A percentile compares a stretch with the other conserved stretches of the same genome.
These are phyloP conservation scores for Nomia melanderi DNA, from an alignment of 1,140 invertebrate genomes.

Conservation along the genomic window DNA sequence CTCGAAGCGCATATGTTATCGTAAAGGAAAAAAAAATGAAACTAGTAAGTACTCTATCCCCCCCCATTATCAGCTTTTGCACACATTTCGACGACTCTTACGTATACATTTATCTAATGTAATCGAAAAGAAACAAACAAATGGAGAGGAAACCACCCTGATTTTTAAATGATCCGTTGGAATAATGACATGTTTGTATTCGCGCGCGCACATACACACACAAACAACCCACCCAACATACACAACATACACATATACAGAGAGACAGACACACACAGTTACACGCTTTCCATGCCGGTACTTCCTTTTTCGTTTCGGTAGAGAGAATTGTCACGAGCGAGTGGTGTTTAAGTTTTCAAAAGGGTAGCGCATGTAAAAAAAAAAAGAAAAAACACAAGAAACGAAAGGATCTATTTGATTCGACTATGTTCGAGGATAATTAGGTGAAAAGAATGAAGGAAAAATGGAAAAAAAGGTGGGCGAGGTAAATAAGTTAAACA, in stretches of 20 bases:
- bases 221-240: too few relatives aligned
- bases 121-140: conserved; percentile 33
- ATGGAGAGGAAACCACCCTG: conserved; percentile 16
- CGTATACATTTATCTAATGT: conserved; percentile 66
- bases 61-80: conserved; percentile 63
- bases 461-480: conserved; percentile 13
- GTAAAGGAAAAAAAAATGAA: conserved; percentile 48
- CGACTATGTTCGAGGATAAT: conserved; percentile 42
- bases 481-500: conserved; percentile 64
- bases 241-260: not conserved
- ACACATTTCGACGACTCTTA: conserved; percentile 66
- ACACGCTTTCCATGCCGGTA: conserved; percentile 63
- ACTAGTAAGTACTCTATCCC: conserved; percentile 56
- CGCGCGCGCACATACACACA: not conserved
- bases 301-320: conserved; percentile 60
- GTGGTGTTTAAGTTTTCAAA: conserved; percentile 28
- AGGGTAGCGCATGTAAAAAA: conserved; percentile 28
- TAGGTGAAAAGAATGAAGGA: conserved; percentile 12
- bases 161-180: conserved; percentile 13
- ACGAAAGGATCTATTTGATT: conserved; percentile 36
- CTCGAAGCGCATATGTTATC: conserved; percentile 61
- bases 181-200: conserved; percentile 34
- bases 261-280: not conserved
- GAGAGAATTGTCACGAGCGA: conserved; percentile 48
- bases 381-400: conserved; percentile 31